phyloP scores from a whole-genome alignment of 92 coral and sea anemone species.

The Blastomussa wellsi region DNA sequence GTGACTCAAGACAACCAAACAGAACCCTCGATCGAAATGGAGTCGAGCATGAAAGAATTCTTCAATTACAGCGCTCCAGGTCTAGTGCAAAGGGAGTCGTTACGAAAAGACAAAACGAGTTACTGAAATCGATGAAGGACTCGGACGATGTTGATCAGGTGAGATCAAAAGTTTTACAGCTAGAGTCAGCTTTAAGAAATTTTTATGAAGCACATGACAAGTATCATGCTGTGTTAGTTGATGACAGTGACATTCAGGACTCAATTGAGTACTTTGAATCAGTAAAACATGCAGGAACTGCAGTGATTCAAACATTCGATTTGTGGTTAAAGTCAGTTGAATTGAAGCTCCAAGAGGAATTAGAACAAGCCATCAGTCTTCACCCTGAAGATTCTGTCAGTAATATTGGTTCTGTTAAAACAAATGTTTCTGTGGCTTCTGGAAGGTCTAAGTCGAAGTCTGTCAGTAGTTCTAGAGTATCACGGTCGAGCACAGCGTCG shows the following conservation, averaged over 20 bases:
- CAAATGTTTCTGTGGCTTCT: constrained; percentile 7
- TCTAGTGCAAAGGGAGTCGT: constrained; percentile 23
- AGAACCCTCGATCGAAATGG: constrained; percentile 6
- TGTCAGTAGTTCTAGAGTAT: constrained; percentile 7
- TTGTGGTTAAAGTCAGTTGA: constrained; percentile 2
- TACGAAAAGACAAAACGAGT: constrained; percentile 26
- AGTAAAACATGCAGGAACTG: constrained; percentile 13
- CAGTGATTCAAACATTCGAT: constrained; percentile 7
- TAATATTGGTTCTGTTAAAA: constrained; percentile 17
- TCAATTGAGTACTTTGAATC: constrained; percentile 14
- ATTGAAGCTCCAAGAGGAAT: constrained; percentile 22
- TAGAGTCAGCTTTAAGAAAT: constrained; percentile 27
- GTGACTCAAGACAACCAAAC: neutral
- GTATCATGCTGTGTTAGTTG: constrained; percentile 30
- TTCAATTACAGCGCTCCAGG: constrained; percentile 28
- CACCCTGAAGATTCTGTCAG: constrained; percentile 19
- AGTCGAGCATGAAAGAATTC: constrained; percentile 36
- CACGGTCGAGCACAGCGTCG: constrained; percentile 26
- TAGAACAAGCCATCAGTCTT: constrained; percentile 23
- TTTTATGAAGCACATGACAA: constrained; percentile 40
- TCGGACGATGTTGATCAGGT: constrained; percentile 36
- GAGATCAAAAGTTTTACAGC: constrained; percentile 20
- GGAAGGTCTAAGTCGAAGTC: constrained; percentile 16
- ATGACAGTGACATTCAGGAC: constrained; percentile 15
- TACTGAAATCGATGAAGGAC: constrained; percentile 37